phyloP scores from a whole-genome alignment of 2,113 vertebrate genomes.

The Python bivittatus region DNA sequence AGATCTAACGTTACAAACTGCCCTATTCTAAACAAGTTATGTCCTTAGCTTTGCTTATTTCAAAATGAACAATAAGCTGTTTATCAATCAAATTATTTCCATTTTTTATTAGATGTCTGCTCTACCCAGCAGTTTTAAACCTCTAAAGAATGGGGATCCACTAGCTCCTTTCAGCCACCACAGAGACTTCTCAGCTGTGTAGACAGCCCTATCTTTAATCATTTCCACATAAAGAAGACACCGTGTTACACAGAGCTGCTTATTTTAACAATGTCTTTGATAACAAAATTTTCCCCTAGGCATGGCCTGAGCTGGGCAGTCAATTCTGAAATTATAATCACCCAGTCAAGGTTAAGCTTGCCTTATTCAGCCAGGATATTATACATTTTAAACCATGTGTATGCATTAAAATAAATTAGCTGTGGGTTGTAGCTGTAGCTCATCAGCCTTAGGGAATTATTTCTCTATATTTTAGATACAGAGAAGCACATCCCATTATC shows the following conservation, averaged over 20 bases:
- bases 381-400: conserved; percentile 24
- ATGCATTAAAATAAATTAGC: conserved; percentile 40
- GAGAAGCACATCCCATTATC: conserved; percentile 28
- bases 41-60: background rate
- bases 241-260: conserved; percentile 30
- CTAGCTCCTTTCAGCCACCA: background rate
- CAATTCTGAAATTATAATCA: conserved; percentile 59
- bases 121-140: background rate
- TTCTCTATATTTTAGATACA: conserved; percentile 31
- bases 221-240: conserved; percentile 39
- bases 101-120: background rate
- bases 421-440: conserved; percentile 8
- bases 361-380: conserved; percentile 17
- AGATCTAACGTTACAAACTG: background rate
- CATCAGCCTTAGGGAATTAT: conserved; percentile 12
- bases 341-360: conserved; percentile 54
- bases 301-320: conserved; percentile 46
- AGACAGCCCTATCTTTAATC: background rate
- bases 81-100: too few species aligned
- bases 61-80: background rate
- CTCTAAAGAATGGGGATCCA: background rate
- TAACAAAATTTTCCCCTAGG: conserved; percentile 38
- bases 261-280: conserved; percentile 44
- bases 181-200: background rate
- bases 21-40: background rate